Percentiles rank a stretch among this genome's conserved stretches.
These are phyloP conservation scores for Cynoglossus semilaevis DNA, from an alignment of 2,113 vertebrate genomes.

Conservation along the genomic window DNA sequence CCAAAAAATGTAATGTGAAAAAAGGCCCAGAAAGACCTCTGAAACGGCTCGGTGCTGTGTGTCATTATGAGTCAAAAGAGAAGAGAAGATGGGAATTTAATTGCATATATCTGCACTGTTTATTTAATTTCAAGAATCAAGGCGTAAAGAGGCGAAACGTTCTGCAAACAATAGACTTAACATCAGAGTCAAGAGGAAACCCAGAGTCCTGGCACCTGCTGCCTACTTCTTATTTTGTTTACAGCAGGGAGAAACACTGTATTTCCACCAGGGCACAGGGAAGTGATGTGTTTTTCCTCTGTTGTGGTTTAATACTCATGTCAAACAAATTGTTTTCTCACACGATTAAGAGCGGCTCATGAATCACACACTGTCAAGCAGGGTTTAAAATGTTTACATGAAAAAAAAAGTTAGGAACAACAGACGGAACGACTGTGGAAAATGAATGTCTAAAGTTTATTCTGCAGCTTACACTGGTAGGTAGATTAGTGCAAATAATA, in stretches of 20 bases:
- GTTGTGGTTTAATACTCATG: conserved; percentile 3
- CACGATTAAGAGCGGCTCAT: conserved; percentile 1
- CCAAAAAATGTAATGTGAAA: too few species aligned
- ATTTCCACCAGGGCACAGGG: conserved; percentile 3
- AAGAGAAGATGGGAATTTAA: too few species aligned
- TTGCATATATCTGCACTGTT: conserved; percentile 32
- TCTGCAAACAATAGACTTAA: conserved; percentile 10
- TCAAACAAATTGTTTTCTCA: conserved; percentile 2
- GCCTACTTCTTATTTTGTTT: conserved; percentile 22
- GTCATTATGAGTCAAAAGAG: too few species aligned
- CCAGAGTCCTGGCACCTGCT: conserved; percentile 20
- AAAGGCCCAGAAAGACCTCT: too few species aligned
- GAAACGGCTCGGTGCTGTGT: too few species aligned
- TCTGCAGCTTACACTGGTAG: background rate
- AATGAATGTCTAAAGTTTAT: background rate
- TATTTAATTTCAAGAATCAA: conserved; percentile 64
- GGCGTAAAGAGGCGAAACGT: background rate
- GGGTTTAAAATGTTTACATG: background rate
- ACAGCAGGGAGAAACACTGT: conserved; percentile 13
- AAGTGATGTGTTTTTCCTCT: background rate
- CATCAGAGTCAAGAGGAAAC: background rate
- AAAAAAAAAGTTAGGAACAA: background rate
- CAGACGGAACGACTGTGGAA: background rate
- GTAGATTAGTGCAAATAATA: background rate
- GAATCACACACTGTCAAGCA: background rate